Conservation (phyloP, 2,797 vertebrate genomes). For the Gila robusta region DNA sequence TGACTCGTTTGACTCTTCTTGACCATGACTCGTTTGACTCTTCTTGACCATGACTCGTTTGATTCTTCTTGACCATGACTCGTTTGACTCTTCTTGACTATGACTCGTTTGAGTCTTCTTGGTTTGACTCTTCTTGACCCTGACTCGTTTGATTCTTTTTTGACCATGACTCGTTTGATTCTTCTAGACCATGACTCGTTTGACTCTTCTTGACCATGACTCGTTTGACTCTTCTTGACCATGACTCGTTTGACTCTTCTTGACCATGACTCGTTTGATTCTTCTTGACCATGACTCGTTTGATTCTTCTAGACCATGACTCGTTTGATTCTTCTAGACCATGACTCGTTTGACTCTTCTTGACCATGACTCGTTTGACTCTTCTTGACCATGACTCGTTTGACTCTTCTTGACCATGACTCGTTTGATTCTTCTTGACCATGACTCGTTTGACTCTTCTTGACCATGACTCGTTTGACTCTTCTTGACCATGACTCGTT, state of each 20-base stretch:
- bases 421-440: background rate
- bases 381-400: background rate
- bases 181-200: background rate
- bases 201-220: background rate
- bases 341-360: too few relatives aligned
- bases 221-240: background rate
- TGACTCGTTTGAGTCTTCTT: too few relatives aligned
- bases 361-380: background rate
- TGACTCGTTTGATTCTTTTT: too few relatives aligned
- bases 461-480: too few relatives aligned
- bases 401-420: background rate
- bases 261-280: too few relatives aligned
- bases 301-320: background rate
- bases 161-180: background rate
- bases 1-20: background rate
- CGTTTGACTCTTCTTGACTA: too few relatives aligned
- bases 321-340: too few relatives aligned
- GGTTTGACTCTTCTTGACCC: background rate
- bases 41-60: too few relatives aligned
- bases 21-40: background rate
- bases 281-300: background rate
- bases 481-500: background rate
- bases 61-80: too few relatives aligned
- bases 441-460: too few relatives aligned
- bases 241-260: too few relatives aligned